Percentiles rank a stretch among this genome's conserved stretches.
phyloP scores from a whole-genome alignment of 1,140 invertebrate species.

The Brachystomella parvula region DNA sequence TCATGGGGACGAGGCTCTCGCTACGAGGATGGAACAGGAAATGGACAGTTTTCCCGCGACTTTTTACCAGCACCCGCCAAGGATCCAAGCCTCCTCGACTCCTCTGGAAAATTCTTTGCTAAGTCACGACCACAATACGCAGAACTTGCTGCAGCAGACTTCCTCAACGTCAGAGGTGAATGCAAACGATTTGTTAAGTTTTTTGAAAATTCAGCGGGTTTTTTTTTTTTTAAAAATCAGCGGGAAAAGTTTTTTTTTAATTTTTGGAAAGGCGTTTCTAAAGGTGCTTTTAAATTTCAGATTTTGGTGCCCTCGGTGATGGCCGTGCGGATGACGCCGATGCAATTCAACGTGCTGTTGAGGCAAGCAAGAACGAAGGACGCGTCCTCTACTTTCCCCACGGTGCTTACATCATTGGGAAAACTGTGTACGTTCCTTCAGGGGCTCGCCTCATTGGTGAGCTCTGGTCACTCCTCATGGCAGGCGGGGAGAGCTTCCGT shows the following conservation, averaged over 20 bases:
- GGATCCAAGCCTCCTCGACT: slow-evolving; percentile 19
- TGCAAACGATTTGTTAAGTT: not conserved
- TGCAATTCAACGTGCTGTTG: slow-evolving; percentile 30
- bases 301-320: slow-evolving; percentile 25
- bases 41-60: not conserved
- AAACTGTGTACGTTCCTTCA: slow-evolving; percentile 22
- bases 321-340: slow-evolving; percentile 28
- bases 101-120: slow-evolving; percentile 26
- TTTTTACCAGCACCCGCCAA: slow-evolving; percentile 15
- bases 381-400: slow-evolving; percentile 32
- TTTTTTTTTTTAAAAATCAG: not conserved
- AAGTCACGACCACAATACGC: slow-evolving; percentile 32
- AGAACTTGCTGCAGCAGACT: slow-evolving; percentile 12
- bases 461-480: slow-evolving; percentile 32
- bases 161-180: slow-evolving; percentile 27
- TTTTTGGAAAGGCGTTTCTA: not conserved
- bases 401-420: slow-evolving; percentile 27
- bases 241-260: not conserved
- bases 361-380: slow-evolving; percentile 15
- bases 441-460: slow-evolving; percentile 34
- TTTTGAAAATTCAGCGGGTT: not conserved
- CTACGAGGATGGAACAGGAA: slow-evolving; percentile 24
- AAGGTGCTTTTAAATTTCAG: slow-evolving; percentile 16
- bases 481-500: slow-evolving; percentile 23
- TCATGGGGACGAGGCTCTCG: slow-evolving; percentile 30